Percentiles rank a stretch among this genome's conserved stretches.
Conservation (phyloP, 2,797 vertebrate genomes). For the Crocodylus rhombifer region DNA sequence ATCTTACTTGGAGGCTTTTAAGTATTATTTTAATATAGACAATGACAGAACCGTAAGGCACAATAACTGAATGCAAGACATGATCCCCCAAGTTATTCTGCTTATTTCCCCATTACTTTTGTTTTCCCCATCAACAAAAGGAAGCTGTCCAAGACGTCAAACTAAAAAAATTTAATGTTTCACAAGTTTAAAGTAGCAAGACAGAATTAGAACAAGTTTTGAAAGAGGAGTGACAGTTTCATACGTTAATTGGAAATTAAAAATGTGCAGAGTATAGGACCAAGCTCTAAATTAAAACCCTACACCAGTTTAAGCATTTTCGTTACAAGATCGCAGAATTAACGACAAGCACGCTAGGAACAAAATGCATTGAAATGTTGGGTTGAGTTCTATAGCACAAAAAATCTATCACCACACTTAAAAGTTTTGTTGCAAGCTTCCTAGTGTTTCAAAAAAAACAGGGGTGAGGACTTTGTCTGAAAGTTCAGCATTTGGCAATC, state of each 20-base stretch:
- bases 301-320: slow-evolving; percentile 53
- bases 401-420: neutral
- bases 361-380: slow-evolving; percentile 33
- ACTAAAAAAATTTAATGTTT: slow-evolving; percentile 72
- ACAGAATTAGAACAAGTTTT: slow-evolving; percentile 70
- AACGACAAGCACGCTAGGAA: slow-evolving; percentile 57
- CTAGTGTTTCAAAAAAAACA: neutral
- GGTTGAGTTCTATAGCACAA: neutral
- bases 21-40: neutral
- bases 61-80: neutral
- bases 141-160: slow-evolving; percentile 53
- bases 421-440: neutral
- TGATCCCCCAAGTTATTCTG: neutral
- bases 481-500: neutral
- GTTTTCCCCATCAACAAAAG: slow-evolving; percentile 31
- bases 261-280: slow-evolving; percentile 65
- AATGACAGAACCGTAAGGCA: neutral
- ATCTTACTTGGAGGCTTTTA: neutral
- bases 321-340: slow-evolving; percentile 64
- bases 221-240: slow-evolving; percentile 59
- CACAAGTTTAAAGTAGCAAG: slow-evolving; percentile 42
- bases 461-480: neutral
- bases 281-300: slow-evolving; percentile 66
- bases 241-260: slow-evolving; percentile 55
- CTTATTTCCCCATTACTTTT: neutral